Conservation (phyloP, 1,140 invertebrate genomes). For the Mactra quadrangularis region DNA sequence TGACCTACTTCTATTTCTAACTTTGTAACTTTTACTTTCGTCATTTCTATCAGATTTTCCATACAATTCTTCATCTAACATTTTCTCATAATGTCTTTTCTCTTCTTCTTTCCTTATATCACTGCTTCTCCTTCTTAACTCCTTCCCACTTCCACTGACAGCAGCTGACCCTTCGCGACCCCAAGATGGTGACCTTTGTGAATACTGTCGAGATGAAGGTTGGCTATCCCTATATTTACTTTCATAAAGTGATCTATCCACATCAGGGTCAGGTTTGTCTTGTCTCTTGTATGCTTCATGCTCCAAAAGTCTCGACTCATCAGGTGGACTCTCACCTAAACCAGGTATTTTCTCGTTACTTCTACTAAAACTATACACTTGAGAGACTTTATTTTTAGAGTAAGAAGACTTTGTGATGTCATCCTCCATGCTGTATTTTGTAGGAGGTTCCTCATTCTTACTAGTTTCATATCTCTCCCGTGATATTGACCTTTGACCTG, state of each 20-base stretch:
- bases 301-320: neutral
- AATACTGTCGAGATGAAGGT: neutral
- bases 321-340: conserved; percentile 46
- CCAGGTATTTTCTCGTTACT: conserved; percentile 51
- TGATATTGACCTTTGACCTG: neutral
- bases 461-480: conserved; percentile 1
- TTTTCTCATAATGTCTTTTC: conserved; percentile 11
- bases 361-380: conserved; percentile 12
- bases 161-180: neutral
- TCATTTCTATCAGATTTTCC: conserved; percentile 13
- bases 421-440: neutral
- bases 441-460: neutral
- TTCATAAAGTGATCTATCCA: neutral
- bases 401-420: neutral
- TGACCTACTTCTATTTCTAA: conserved; percentile 24
- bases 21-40: neutral
- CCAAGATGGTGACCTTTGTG: conserved; percentile 15
- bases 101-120: conserved; percentile 14
- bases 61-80: conserved; percentile 16
- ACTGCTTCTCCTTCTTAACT: conserved; percentile 30
- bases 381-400: neutral
- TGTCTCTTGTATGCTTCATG: neutral
- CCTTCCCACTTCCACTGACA: too few relatives aligned
- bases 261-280: neutral
- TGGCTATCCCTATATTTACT: neutral